phyloP scores from a whole-genome alignment of 2,888 invertebrate genomes.

The Hypsopygia costalis region DNA sequence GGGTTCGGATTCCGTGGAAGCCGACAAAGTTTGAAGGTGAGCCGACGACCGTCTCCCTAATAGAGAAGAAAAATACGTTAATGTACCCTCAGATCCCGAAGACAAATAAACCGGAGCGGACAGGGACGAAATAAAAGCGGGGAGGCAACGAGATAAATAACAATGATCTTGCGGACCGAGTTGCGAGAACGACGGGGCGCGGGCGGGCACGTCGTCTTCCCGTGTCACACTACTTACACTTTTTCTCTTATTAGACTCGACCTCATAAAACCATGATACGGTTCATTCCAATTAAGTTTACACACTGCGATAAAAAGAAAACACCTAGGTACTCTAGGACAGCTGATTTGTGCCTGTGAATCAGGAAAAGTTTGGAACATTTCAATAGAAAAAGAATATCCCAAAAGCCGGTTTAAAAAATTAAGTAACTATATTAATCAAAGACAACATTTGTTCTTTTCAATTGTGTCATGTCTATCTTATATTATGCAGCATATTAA shows the following conservation, averaged over 20 bases:
- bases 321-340: no score
- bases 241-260: slow-evolving; percentile 40
- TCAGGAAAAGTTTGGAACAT: no score
- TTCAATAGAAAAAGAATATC: no score
- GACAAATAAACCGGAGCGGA: slow-evolving; percentile 76
- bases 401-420: no score
- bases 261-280: slow-evolving; percentile 4
- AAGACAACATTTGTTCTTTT: no score
- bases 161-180: slow-evolving; percentile 64
- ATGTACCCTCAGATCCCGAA: slow-evolving; percentile 77
- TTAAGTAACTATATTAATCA: no score
- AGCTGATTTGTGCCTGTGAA: no score
- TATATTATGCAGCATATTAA: no score
- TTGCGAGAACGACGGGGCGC: slow-evolving; percentile 20
- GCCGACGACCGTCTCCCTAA: slow-evolving; percentile 70
- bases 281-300: neutral
- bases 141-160: slow-evolving; percentile 71
- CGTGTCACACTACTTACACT: slow-evolving; percentile 51
- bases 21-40: slow-evolving; percentile 73
- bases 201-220: slow-evolving; percentile 18
- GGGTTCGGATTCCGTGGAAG: slow-evolving; percentile 56
- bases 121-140: slow-evolving; percentile 74
- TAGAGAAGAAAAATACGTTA: slow-evolving; percentile 81
- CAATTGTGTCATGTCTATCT: no score
- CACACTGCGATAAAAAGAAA: no score